Conservation (phyloP, 2,888 invertebrate genomes). For the Nymphalis c-album region DNA sequence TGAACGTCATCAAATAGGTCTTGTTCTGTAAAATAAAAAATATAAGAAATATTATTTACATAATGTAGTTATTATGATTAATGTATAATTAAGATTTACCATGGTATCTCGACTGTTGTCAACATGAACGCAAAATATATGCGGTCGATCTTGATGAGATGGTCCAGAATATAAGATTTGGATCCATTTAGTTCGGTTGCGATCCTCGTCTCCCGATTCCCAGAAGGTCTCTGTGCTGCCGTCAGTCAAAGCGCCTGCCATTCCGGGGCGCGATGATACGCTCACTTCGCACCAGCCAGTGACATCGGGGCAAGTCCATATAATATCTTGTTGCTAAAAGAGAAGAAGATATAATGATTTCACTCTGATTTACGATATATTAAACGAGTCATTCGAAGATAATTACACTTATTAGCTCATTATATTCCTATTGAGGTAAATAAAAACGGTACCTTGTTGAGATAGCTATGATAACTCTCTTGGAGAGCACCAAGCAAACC, state of each 20-base stretch:
- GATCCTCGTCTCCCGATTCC: constrained; percentile 99
- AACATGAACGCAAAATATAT: constrained; percentile 92
- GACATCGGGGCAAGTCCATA: constrained; percentile 87
- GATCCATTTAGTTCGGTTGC: constrained; percentile 94
- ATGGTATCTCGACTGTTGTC: constrained; percentile 96
- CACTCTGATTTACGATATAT: neutral
- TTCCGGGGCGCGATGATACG: constrained; percentile 95
- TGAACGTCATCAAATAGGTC: constrained; percentile 91
- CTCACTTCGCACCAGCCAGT: constrained; percentile 89
- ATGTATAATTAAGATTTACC: constrained; percentile 73
- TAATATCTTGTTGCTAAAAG: constrained; percentile 65
- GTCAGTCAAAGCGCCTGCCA: constrained; percentile 95
- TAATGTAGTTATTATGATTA: neutral
- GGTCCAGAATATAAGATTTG: constrained; percentile 77
- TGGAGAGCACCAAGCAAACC: constrained; percentile 58
- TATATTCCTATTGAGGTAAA: too few species aligned
- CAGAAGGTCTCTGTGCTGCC: constrained; percentile 98
- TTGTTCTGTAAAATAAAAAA: constrained; percentile 86
- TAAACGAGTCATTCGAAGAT: neutral
- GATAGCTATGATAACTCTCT: constrained; percentile 68
- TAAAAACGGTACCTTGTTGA: constrained; percentile 26
- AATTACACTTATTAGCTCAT: too few species aligned
- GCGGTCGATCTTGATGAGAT: constrained; percentile 80
- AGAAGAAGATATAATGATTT: neutral
- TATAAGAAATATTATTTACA: neutral